Evolutionary conservation across 2,113 vertebrate genomes (phyloP), one percentile per base, ranked within the genome.

Genomic region (Callithrix jacchus): DNA sequence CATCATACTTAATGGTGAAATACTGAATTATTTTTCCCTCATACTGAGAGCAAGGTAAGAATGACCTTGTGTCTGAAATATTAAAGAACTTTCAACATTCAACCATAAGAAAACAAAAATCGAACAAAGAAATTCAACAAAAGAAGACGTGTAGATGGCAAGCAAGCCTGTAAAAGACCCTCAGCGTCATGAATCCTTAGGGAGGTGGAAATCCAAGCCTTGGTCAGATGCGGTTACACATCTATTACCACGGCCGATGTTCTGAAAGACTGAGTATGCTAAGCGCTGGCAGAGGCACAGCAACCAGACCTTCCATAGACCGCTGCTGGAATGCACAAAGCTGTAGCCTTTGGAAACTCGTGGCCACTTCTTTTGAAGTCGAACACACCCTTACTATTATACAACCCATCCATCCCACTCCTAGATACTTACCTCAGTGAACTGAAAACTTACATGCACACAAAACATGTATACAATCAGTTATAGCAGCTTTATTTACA

Each of bases 291-390:
- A 25, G 80, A 30, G 7, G 20, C 49, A 61, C 7, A 83, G 54
- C n/a, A 17, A 12, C 54, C 6, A 25, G 54, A 58, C 17, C n/a
- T 6, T 16, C 14, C 30, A 14, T 8, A n/a, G 20, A 14, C 49
- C 9, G 30, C 45, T 35, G 45, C 45, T 32, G 76, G 27, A 14
- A 27, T 25, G 12, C 37, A 42, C 6, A n/a, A 73, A 25, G 71
- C 71, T 73, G 12, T 3, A 23, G n/a, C 52, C 23, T 16, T 11
- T 3, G 9, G n/a, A 12, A 30, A 30, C 6, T 2, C 2, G 0
- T 30, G n/a, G 86, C 25, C 4, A 3, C 13, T 87, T 42, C 49
- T 30, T 4, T 11, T 8, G 16, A 54, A 30, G 25, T 56, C 13
- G 13, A 42, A 20, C 37, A 35, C 7, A 14, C 49, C 0, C 8